These are phyloP conservation scores for Neotoma lepida DNA, from an alignment of 2,113 vertebrate genomes.

Conservation along the genomic window DNA sequence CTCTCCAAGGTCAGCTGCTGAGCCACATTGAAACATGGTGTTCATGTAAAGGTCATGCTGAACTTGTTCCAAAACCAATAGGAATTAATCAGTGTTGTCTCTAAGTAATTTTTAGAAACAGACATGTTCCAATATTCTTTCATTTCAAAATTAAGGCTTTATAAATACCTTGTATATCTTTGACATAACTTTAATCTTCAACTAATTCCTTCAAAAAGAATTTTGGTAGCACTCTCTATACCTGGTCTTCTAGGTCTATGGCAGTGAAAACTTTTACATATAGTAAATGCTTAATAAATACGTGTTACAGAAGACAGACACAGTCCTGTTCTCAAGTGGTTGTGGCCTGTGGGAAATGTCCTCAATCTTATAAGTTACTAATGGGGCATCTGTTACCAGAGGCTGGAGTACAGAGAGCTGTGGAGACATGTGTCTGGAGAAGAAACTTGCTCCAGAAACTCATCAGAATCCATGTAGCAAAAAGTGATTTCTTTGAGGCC, in stretches of 20 bases:
- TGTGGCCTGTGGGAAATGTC: background rate
- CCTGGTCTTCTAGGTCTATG: background rate
- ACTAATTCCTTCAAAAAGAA: background rate
- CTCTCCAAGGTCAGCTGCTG: background rate
- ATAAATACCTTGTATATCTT: background rate
- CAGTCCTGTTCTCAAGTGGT: background rate
- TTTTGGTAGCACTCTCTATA: background rate
- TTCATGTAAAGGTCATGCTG: background rate
- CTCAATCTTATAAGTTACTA: background rate
- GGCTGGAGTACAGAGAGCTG: background rate
- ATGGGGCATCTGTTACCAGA: background rate
- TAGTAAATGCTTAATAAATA: background rate
- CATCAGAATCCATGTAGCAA: background rate
- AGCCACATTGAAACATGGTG: background rate
- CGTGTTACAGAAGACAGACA: background rate
- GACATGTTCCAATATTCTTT: background rate
- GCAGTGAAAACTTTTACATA: background rate
- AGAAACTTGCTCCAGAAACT: background rate
- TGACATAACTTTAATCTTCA: background rate
- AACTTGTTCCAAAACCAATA: background rate
- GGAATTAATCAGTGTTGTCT: background rate
- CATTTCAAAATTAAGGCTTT: slow-evolving; percentile 12
- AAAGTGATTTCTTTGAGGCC: background rate
- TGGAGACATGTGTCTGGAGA: background rate
- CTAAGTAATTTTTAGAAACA: slow-evolving; percentile 22